Conservation (phyloP, 2,888 invertebrate species). For the Tenthredo distinguenda region DNA sequence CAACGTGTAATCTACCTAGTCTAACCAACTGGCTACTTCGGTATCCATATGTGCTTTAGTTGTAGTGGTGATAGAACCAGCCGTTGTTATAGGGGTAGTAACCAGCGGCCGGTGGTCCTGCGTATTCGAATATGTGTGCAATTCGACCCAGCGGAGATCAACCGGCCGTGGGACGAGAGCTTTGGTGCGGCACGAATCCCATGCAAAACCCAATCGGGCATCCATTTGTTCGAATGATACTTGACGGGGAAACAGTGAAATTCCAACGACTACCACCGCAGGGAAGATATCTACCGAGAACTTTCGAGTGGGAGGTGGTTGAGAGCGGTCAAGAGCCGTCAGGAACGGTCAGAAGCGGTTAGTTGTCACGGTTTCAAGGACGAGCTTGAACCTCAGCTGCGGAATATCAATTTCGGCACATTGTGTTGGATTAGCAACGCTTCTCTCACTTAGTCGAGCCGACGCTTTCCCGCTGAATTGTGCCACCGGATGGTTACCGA, state of each 20-base stretch:
- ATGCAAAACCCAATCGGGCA: conserved; percentile 31
- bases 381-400: conserved; percentile 40
- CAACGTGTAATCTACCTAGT: conserved; percentile 34
- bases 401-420: conserved; percentile 43
- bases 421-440: conserved; percentile 41
- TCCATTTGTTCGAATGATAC: conserved; percentile 38
- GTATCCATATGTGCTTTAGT: neutral
- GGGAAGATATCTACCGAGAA: conserved; percentile 32
- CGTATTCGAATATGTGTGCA: conserved; percentile 10
- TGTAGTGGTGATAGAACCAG: conserved; percentile 3
- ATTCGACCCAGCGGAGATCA: conserved; percentile 38
- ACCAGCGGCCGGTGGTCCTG: neutral
- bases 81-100: conserved; percentile 30
- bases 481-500: neutral
- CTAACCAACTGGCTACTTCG: conserved; percentile 33
- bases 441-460: neutral
- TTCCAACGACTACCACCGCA: conserved; percentile 25
- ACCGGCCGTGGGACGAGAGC: conserved; percentile 26
- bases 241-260: conserved; percentile 44
- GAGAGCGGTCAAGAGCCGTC: conserved; percentile 45
- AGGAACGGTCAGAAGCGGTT: conserved; percentile 37
- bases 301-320: conserved; percentile 36
- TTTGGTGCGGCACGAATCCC: conserved; percentile 5
- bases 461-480: neutral
- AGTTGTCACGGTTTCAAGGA: conserved; percentile 43